Base-by-base conservation (phyloP, 2,113 vertebrate species). In the Microcebus griseorufus region DNA sequence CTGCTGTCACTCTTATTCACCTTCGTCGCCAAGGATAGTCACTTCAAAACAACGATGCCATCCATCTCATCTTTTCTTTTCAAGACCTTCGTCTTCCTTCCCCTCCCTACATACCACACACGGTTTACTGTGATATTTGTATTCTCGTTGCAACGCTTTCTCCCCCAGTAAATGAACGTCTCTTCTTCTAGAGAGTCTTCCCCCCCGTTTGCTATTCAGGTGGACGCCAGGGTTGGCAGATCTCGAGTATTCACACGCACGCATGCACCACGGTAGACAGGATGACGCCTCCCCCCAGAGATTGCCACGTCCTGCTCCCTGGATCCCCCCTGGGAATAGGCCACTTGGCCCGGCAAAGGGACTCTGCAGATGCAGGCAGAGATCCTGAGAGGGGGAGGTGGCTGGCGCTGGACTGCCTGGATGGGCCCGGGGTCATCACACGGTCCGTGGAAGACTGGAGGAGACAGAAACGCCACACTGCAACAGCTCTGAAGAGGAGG, bases 381-480 rank as follows among this genome's bases (percentile, higher is more conserved):
- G 23, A 20, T 34, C 34, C 79, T 90, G 73, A 69, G 51, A 42
- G 22, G n/a, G 76, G 69, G n/a, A 67, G 51, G 48, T 37, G 27
- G 65, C 51, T 37, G 27, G 65, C 51, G n/a, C 37, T 13, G 16
- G 20, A 3, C 82, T 29, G 8, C 62, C 32, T 3, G 1, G 5
- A n/a, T 12, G 23, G 62, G 6, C 6, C 29, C 39, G n/a, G 0
- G 16, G 2, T 78, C 37, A 58, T 69, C 48, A 13, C 18, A 39
- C 14, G 3, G 1, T 58, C 73, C n/a, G 76, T 37, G 64, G 4
- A 37, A 89, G 73, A 4, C 20, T 53, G 32, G 32, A 48, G 29
- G 32, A 48, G 29, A 25, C 29, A 72, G 37, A 37, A 51, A 48
- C 22, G 0, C 6, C 32, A 32, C 0, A 0, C 14, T 16, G 10